Conservation (phyloP, 2,113 vertebrate species). For the Puma concolor region DNA sequence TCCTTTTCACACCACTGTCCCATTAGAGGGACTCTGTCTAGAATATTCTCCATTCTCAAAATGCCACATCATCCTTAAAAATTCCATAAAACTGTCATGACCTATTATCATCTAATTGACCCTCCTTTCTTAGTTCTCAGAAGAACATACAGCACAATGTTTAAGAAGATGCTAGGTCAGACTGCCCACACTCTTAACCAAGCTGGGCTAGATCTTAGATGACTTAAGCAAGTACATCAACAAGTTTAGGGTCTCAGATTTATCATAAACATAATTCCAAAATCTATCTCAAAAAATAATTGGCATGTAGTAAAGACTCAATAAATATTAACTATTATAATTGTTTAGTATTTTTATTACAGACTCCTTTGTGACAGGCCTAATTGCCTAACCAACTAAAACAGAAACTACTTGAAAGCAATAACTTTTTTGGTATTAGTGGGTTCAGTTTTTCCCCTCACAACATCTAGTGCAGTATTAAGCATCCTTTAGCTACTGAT, state of each 20-base stretch:
- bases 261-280: neutral
- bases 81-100: neutral
- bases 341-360: neutral
- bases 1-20: neutral
- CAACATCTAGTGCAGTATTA: neutral
- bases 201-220: neutral
- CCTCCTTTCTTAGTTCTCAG: neutral
- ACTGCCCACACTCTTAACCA: neutral
- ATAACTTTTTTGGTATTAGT: neutral
- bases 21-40: neutral
- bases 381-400: neutral
- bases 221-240: neutral
- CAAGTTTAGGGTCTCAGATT: neutral
- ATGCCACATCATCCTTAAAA: constrained; percentile 3
- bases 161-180: neutral
- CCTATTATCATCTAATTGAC: neutral
- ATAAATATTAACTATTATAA: neutral
- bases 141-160: neutral
- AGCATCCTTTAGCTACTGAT: neutral
- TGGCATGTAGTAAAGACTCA: neutral
- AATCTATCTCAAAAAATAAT: neutral
- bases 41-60: constrained; percentile 4
- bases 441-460: neutral
- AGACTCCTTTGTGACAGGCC: neutral
- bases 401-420: constrained; percentile 10